A percentile compares a stretch with the other conserved stretches of the same genome.
These are phyloP conservation scores for Campylomormyrus tamandua DNA, from an alignment of 2,113 vertebrate species.

Conservation along the genomic window DNA sequence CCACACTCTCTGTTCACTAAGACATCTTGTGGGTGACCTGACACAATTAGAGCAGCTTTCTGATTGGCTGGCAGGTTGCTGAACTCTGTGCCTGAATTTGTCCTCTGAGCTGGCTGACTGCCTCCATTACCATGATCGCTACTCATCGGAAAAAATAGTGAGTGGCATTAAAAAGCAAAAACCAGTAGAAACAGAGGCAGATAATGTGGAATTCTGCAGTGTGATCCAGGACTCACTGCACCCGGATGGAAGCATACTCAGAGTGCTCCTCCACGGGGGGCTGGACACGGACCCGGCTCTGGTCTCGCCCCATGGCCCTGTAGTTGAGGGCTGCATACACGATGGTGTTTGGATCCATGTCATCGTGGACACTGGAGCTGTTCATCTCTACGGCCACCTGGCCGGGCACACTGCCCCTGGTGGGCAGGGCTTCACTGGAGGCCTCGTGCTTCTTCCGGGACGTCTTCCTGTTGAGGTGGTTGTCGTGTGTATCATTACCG, in stretches of 20 bases:
- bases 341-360: not conserved
- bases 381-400: not conserved
- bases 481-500: not conserved
- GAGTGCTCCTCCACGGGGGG: not conserved
- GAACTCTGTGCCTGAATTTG: not conserved
- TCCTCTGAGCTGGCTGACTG: not conserved
- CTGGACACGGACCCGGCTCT: not conserved
- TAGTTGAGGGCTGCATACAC: constrained; percentile 22
- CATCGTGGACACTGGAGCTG: not conserved
- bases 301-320: not conserved
- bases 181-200: not conserved
- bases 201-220: not conserved
- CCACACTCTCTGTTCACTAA: not conserved
- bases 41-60: not conserved
- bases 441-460: not conserved
- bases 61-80: not conserved
- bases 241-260: constrained; percentile 19
- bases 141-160: not conserved
- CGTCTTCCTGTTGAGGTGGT: not conserved
- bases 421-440: not conserved
- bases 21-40: not conserved
- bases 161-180: not conserved
- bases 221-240: not conserved
- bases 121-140: not conserved
- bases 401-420: not conserved